These are phyloP conservation scores for Sus cebifrons DNA, from an alignment of 2,797 vertebrate species.

Conservation along the genomic window DNA sequence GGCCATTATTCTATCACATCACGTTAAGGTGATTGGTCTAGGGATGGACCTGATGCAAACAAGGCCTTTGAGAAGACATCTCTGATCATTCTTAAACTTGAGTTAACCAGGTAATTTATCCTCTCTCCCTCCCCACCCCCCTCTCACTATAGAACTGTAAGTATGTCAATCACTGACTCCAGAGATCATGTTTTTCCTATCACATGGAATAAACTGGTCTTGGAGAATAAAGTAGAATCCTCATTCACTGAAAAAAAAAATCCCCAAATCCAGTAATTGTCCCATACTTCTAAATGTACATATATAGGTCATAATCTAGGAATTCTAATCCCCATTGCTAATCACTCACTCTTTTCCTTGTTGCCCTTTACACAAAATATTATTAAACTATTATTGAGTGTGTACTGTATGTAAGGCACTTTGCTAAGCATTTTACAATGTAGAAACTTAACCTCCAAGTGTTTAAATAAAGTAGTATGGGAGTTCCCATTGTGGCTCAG, in stretches of 20 bases:
- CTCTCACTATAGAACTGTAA: background rate
- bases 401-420: background rate
- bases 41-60: background rate
- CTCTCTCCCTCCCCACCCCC: background rate
- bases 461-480: background rate
- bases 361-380: background rate
- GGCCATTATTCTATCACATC: background rate
- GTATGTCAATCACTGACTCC: constrained; percentile 33
- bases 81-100: background rate
- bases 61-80: background rate
- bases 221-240: background rate
- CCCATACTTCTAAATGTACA: background rate
- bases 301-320: background rate
- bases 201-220: constrained; percentile 33
- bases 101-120: background rate
- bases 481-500: no score
- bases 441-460: background rate
- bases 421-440: background rate
- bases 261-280: background rate
- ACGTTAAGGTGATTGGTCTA: background rate
- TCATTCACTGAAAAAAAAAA: background rate
- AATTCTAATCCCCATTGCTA: background rate
- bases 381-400: background rate
- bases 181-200: constrained; percentile 10
- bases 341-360: background rate